Conservation (phyloP, 2,113 vertebrate species). For the Arizona elegans region DNA sequence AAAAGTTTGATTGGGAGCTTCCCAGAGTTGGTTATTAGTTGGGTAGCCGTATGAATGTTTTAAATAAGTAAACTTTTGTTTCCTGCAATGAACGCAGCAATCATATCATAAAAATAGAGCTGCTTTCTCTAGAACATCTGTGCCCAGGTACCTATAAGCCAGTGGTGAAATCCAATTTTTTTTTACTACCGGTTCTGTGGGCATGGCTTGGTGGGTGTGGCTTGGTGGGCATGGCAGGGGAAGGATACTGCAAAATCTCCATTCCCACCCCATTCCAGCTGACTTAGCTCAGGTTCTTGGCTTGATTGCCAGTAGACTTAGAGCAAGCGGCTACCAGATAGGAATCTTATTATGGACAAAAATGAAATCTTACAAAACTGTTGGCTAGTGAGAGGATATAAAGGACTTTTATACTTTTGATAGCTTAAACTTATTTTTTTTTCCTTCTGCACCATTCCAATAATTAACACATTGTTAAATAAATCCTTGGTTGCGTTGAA, state of each 20-base stretch:
- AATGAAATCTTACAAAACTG: background rate
- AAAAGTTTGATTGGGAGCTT: background rate
- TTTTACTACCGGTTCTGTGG: too few species aligned
- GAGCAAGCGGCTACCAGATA: background rate
- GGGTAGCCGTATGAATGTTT: background rate
- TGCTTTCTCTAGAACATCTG: background rate
- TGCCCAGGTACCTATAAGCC: background rate
- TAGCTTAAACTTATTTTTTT: background rate
- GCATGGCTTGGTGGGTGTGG: too few species aligned
- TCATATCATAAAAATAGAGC: background rate
- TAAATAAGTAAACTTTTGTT: constrained; percentile 15
- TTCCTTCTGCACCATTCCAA: background rate
- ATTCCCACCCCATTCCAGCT: too few species aligned
- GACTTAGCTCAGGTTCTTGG: too few species aligned
- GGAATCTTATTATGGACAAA: background rate
- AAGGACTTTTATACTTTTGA: background rate
- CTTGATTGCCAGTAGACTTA: too few species aligned
- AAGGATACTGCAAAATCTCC: too few species aligned
- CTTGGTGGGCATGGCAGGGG: too few species aligned
- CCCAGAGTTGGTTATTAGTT: background rate
- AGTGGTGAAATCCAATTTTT: too few species aligned
- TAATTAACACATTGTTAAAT: background rate
- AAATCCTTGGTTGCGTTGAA: background rate
- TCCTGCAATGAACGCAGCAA: background rate
- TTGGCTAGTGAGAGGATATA: background rate